phyloP scores from a whole-genome alignment of 2,113 vertebrate genomes.

The Chlorodrepanis virens region DNA sequence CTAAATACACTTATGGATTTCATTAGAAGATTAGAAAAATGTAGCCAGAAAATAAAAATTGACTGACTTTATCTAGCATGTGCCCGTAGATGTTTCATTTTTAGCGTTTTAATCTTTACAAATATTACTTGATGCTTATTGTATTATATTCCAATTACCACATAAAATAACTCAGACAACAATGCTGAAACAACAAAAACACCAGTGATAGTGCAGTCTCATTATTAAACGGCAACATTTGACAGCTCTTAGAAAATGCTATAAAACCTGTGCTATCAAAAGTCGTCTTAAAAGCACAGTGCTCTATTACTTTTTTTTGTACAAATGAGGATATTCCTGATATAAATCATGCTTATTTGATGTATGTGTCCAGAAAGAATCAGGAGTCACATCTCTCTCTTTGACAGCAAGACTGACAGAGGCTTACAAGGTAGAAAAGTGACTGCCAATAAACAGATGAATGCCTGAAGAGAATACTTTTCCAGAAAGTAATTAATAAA shows the following conservation, averaged over 20 bases:
- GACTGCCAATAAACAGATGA: not conserved
- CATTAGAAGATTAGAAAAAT: not conserved
- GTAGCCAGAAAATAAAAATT: not conserved
- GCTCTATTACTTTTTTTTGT: not conserved
- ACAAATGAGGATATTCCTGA: not conserved
- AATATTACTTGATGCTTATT: not conserved
- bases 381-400: not conserved
- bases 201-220: not conserved
- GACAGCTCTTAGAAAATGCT: not conserved
- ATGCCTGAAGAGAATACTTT: not conserved
- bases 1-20: not conserved
- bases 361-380: not conserved
- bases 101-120: not conserved
- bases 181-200: not conserved
- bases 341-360: not conserved
- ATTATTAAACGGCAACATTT: not conserved
- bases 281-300: not conserved
- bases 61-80: not conserved
- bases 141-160: not conserved
- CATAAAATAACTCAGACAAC: not conserved
- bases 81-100: not conserved
- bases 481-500: not conserved
- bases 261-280: not conserved
- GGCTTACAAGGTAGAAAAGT: not conserved
- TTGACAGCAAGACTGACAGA: not conserved